Evolutionary conservation across 1,140 invertebrate species (phyloP), one percentile per base, ranked within the genome.

Genomic region (Papilio polytes): DNA sequence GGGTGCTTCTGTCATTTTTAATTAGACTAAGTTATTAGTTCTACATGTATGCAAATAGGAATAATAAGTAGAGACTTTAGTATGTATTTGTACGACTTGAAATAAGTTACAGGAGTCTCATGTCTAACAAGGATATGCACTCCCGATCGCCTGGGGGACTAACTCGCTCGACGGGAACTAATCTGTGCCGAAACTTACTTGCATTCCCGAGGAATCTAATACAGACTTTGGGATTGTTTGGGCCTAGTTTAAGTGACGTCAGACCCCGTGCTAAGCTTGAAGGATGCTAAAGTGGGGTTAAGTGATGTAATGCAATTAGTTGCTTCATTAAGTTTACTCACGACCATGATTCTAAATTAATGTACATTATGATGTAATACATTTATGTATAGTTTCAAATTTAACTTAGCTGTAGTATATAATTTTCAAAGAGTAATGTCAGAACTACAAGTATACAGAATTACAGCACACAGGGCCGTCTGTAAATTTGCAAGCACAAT

Each of bases 51-150:
- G 26, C 53, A 80, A 82, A 81, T 46, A 81, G 82, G 70, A 79
- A 83, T 83, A 80, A 77, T 83, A 83, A 81, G 80, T 73, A 79
- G 53, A 80, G 81, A 86, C 81, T 85, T 81, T 59, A 59, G 79
- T 84, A 85, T 81, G 80, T 83, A 83, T 83, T 83, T 73, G 78
- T 72, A 80, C 80, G 81, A 86, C 82, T 85, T 80, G 83, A 83
- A 86, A 85, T 87, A 91, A 91, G 90, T 92, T 91, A 87, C 85
- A 66, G 66, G 84, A 87, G 88, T 88, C 86, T 91, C 87, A 84
- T 91, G 89, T 92, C 87, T 88, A 90, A 93, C 91, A 93, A 83
- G 92, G 89, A 89, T 90, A 90, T 92, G 91, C 92, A 93, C 92
- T 93, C 85, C 87, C 78, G 66, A 76, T 63, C 72, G 82, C 84